Conservation (phyloP, 2,888 invertebrate species). For the Parnassius glacialis region DNA sequence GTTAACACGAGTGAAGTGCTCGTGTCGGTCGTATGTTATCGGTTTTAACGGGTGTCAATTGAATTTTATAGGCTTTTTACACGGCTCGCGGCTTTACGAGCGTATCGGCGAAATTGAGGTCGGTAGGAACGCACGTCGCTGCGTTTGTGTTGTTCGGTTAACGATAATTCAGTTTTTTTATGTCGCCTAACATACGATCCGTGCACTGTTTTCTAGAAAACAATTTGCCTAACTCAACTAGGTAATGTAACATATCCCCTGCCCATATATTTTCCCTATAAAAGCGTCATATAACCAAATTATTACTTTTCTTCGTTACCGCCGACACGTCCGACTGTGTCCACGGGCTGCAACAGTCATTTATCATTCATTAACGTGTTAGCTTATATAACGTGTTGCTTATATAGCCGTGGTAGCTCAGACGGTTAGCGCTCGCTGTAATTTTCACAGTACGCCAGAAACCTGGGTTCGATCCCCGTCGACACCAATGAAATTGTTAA, state of each 20-base stretch:
- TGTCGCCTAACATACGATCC: slow-evolving; percentile 1
- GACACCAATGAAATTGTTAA: no score
- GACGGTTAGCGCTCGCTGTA: no score
- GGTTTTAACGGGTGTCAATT: slow-evolving; percentile 64
- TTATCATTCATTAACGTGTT: no score
- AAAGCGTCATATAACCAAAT: background rate
- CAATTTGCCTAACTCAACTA: no score
- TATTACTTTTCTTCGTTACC: background rate
- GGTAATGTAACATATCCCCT: no score
- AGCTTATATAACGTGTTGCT: no score
- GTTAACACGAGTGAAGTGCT: slow-evolving; percentile 33
- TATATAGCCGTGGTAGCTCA: no score
- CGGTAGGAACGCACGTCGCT: slow-evolving; percentile 30
- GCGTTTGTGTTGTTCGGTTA: slow-evolving; percentile 27
- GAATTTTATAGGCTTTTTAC: slow-evolving; percentile 71
- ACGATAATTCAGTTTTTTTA: slow-evolving; percentile 27
- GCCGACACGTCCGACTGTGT: no score
- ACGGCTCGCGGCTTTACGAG: slow-evolving; percentile 65
- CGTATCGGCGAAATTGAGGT: slow-evolving; percentile 57
- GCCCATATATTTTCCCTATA: background rate
- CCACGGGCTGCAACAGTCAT: no score
- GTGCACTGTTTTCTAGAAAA: slow-evolving; percentile 9
- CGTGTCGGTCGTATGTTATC: slow-evolving; percentile 32
- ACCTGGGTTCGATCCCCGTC: no score
- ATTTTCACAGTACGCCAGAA: no score